Percentiles rank a stretch among this genome's conserved stretches.
These are phyloP conservation scores for Meteorus colon DNA, from an alignment of 2,888 invertebrate species.

Conservation along the genomic window DNA sequence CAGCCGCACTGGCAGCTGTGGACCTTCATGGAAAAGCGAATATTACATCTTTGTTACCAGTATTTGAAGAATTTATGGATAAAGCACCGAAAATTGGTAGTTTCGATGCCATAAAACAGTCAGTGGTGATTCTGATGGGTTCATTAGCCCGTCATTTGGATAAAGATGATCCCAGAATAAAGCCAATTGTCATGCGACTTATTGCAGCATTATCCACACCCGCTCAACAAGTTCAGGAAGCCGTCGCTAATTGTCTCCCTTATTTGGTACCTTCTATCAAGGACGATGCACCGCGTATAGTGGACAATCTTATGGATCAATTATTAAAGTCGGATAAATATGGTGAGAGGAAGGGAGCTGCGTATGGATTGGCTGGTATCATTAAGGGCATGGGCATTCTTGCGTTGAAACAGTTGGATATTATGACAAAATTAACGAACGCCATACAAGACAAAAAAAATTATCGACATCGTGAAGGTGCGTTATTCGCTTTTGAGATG, in stretches of 20 bases:
- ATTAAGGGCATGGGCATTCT: conserved; percentile 98
- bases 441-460: conserved; percentile 98
- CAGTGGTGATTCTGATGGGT: conserved; percentile 97
- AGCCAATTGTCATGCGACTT: conserved; percentile 94
- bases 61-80: conserved; percentile 95
- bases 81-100: conserved; percentile 92
- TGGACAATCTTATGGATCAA: conserved; percentile 89
- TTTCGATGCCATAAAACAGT: conserved; percentile 94
- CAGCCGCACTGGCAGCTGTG: conserved; percentile 93
- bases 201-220: conserved; percentile 95
- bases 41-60: conserved; percentile 82
- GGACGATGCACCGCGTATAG: conserved; percentile 90
- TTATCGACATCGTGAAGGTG: conserved; percentile 94
- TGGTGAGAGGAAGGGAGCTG: conserved; percentile 95
- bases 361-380: conserved; percentile 96
- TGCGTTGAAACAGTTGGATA: conserved; percentile 94
- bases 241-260: conserved; percentile 96
- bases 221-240: conserved; percentile 98
- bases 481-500: conserved; percentile 98
- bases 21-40: conserved; percentile 92
- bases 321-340: conserved; percentile 93
- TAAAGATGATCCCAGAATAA: conserved; percentile 90
- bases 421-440: conserved; percentile 93
- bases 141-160: conserved; percentile 96
- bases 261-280: conserved; percentile 94